A percentile compares a stretch with the other conserved stretches of the same genome.
phyloP scores from a whole-genome alignment of 2,113 vertebrate species.

The Pandion haliaetus region DNA sequence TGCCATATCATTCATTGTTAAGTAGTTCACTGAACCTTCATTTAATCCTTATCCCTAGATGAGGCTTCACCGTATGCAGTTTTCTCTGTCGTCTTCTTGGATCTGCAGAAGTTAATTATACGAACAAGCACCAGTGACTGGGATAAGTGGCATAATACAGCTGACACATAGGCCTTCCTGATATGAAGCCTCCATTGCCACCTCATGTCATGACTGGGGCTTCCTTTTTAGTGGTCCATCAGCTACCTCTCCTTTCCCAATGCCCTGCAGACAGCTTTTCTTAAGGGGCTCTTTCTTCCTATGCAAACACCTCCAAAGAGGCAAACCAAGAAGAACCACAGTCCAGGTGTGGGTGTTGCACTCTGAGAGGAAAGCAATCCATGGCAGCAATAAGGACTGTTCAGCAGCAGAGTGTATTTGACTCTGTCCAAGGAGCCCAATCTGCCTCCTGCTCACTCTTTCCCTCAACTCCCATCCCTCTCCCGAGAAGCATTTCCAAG shows the following conservation, averaged over 20 bases:
- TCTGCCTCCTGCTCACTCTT: neutral
- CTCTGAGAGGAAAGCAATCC: neutral
- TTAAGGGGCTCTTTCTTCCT: neutral
- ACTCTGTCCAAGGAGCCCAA: neutral
- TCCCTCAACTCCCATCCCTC: neutral
- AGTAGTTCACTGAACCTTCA: neutral
- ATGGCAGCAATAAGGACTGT: neutral
- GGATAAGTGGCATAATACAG: neutral
- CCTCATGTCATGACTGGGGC: neutral
- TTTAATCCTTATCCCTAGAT: neutral
- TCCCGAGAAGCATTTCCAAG: neutral
- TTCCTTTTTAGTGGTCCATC: neutral
- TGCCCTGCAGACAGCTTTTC: neutral
- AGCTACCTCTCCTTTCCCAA: neutral
- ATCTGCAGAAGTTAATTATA: neutral
- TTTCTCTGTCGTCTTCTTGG: neutral
- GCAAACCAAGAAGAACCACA: neutral
- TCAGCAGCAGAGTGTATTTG: neutral
- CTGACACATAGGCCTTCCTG: neutral
- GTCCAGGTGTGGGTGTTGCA: neutral
- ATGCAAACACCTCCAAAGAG: neutral
- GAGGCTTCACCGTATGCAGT: neutral
- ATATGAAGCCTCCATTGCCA: neutral
- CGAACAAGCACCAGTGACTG: neutral
- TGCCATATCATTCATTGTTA: neutral